Base-by-base conservation (phyloP, 2,113 vertebrate genomes). In the Stegastes partitus region DNA sequence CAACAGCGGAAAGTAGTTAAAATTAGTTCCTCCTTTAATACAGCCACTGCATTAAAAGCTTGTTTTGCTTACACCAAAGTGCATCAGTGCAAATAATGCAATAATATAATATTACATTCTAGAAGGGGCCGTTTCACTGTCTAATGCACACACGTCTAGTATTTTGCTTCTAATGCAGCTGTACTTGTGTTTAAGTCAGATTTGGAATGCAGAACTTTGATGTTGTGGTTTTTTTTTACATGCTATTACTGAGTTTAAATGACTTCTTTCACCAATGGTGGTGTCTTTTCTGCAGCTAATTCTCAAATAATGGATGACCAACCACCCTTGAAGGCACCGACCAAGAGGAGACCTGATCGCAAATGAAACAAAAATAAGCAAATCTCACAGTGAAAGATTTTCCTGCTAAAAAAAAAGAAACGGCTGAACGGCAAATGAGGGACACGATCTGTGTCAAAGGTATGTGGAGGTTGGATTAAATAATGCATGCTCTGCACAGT, bases 341-440 rank as follows among this genome's bases (percentile, higher is more conserved):
- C 23, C 26, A 19, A 25, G 65, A 25, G 65, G 18, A 55, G 42
- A n/a, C 26, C 47, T 53, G 26, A 34, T 37, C 28, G 23, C n/a
- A 37, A 18, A 63, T 54, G 34, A 55, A 42, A 68, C 39, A 53
- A 51, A 51, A 82, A n/a, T 71, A 16, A 69, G 16, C 18, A n/a
- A n/a, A n/a, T n/a, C n/a, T n/a, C 39, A 23, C 15, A n/a, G n/a
- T n/a, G n/a, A n/a, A n/a, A n/a, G n/a, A n/a, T 55, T 65, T 15
- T 65, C 15, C 39, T 47, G 56, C 8, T 22, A 3, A 57, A 50
- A 10, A 44, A 7, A 59, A 47, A 68, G 1, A 26, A 23, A 56
- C 1, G 21, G 0, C 28, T 25, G 39, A 26, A 49, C n/a, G n/a
- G n/a, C n/a, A n/a, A n/a, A n/a, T n/a, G n/a, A n/a, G n/a, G n/a